Percentiles rank a stretch among this genome's conserved stretches.
Evolutionary conservation across 2,113 vertebrate species (phyloP).

Genomic region (Puma concolor): DNA sequence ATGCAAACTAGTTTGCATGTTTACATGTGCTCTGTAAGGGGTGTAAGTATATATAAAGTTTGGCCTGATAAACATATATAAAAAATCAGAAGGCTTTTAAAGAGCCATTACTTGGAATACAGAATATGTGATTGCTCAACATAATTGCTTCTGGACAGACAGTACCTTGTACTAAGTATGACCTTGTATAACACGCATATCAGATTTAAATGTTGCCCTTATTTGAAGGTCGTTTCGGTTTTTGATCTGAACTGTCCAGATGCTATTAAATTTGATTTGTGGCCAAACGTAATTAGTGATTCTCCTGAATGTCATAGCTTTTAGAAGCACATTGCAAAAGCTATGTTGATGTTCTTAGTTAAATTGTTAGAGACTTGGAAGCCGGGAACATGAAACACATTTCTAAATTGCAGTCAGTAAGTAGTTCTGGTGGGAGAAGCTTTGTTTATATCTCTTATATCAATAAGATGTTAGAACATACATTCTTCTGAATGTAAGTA

Average conservation of each 20-base stretch:
- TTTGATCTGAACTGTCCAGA: neutral
- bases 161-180: neutral
- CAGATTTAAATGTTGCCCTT: neutral
- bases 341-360: neutral
- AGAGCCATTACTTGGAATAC: neutral
- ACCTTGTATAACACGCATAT: neutral
- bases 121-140: neutral
- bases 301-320: neutral
- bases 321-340: neutral
- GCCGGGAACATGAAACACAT: neutral
- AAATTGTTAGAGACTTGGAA: neutral
- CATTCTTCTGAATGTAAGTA: neutral
- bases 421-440: neutral
- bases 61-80: neutral
- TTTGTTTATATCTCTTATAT: neutral
- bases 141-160: neutral
- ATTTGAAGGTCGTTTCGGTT: neutral
- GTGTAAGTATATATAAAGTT: neutral
- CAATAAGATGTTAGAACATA: neutral
- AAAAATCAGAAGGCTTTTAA: neutral
- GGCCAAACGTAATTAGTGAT: neutral
- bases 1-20: neutral
- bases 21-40: neutral
- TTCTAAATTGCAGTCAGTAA: neutral
- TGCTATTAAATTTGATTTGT: constrained; percentile 10